Conservation (phyloP, 2,797 vertebrate genomes). For the Peromyscus aztecus region DNA sequence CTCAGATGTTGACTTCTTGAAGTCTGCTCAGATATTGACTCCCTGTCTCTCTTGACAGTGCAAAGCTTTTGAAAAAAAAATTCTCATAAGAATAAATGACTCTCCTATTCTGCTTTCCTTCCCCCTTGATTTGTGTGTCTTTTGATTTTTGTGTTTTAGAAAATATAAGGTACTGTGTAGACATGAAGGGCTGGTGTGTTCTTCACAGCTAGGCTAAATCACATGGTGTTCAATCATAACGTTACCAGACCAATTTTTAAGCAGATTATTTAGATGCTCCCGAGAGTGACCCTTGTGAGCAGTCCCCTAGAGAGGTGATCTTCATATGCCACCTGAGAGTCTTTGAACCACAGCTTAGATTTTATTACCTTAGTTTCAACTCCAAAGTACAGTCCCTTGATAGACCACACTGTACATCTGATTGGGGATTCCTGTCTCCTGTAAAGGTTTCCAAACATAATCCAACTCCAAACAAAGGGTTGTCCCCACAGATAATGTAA, state of each 20-base stretch:
- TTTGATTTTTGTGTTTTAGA: constrained; percentile 65
- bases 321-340: background rate
- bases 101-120: constrained; percentile 3
- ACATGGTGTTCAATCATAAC: background rate
- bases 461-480: constrained; percentile 51
- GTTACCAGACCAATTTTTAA: constrained; percentile 41
- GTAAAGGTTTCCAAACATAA: background rate
- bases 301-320: background rate
- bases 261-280: background rate
- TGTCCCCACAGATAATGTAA: constrained; percentile 3
- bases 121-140: background rate
- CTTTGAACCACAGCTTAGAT: background rate
- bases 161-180: background rate
- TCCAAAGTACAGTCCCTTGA: background rate
- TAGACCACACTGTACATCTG: background rate
- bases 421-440: background rate
- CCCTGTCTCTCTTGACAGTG: constrained; percentile 63
- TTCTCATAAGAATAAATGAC: constrained; percentile 60
- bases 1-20: constrained; percentile 64
- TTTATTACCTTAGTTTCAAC: constrained; percentile 19
- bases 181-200: background rate
- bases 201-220: background rate
- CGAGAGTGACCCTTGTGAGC: background rate
- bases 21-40: constrained; percentile 71
- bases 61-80: background rate